A percentile compares a stretch with the other conserved stretches of the same genome.
These are phyloP conservation scores for Spongilla lacustris DNA, from an alignment of 37 sponge, comb jelly and placozoan genomes.

Conservation along the genomic window DNA sequence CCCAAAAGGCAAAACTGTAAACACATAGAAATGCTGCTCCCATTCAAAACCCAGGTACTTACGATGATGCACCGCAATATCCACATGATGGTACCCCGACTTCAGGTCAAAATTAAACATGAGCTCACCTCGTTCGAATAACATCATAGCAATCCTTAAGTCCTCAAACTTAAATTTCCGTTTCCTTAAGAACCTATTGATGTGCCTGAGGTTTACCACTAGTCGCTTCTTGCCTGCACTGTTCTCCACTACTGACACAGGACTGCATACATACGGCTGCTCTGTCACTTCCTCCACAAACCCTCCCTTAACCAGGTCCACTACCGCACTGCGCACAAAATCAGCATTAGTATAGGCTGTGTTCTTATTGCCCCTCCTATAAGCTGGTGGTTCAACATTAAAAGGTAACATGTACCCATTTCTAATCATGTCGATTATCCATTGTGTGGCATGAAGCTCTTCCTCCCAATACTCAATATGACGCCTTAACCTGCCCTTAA, in stretches of 20 bases:
- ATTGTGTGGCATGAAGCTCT: slow-evolving; percentile 17
- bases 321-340: slow-evolving; percentile 4
- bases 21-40: slow-evolving; percentile 10
- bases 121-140: too few relatives aligned
- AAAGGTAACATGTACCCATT: slow-evolving; percentile 12
- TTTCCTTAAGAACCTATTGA: too few relatives aligned
- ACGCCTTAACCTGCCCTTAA: slow-evolving; percentile 19
- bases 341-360: neutral
- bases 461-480: slow-evolving; percentile 8
- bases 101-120: slow-evolving; percentile 28
- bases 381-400: neutral
- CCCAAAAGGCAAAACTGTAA: slow-evolving; percentile 56
- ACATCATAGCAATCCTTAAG: too few relatives aligned
- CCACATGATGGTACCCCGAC: slow-evolving; percentile 43
- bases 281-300: neutral
- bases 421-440: too few relatives aligned
- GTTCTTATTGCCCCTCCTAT: neutral
- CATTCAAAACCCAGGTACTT: slow-evolving; percentile 40
- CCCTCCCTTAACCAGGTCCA: neutral
- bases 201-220: slow-evolving; percentile 21
- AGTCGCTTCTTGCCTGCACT: slow-evolving; percentile 13
- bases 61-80: slow-evolving; percentile 3
- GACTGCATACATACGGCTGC: slow-evolving; percentile 27
- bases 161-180: too few relatives aligned
- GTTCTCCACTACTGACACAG: slow-evolving; percentile 31